Evolutionary conservation across 2,797 vertebrate species (phyloP).

Genomic region (Ptychobarbus kaznakovi): DNA sequence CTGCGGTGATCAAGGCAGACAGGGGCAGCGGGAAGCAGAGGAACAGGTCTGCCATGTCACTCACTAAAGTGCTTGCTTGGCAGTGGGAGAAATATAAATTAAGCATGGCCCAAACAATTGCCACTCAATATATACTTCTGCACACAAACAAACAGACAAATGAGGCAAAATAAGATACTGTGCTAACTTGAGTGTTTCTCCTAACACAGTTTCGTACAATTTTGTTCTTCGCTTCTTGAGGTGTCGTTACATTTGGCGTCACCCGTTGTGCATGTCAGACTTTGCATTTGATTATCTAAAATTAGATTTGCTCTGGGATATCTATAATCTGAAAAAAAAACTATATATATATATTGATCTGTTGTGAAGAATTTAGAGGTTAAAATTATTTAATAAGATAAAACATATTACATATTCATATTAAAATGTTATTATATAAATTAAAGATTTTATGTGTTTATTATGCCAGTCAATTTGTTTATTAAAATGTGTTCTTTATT

Average conservation of each 20-base stretch:
- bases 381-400: too few species aligned
- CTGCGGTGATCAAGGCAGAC: constrained; percentile 52
- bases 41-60: constrained; percentile 46
- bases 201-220: neutral
- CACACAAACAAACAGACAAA: constrained; percentile 3
- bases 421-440: too few species aligned
- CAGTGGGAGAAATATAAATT: constrained; percentile 42
- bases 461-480: too few species aligned
- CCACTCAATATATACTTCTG: neutral
- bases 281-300: constrained; percentile 15
- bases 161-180: neutral
- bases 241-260: neutral
- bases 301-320: neutral
- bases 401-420: too few species aligned
- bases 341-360: too few species aligned
- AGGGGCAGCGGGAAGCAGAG: constrained; percentile 44
- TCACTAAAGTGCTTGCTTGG: constrained; percentile 36
- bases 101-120: constrained; percentile 29
- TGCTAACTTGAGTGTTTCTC: neutral
- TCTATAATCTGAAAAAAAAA: neutral
- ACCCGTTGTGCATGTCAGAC: neutral
- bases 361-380: too few species aligned
- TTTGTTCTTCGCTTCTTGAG: neutral
- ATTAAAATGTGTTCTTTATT: too few species aligned
- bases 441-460: too few species aligned